Base-by-base conservation (phyloP, 2,113 vertebrate genomes). In the Pseudorasbora parva region DNA sequence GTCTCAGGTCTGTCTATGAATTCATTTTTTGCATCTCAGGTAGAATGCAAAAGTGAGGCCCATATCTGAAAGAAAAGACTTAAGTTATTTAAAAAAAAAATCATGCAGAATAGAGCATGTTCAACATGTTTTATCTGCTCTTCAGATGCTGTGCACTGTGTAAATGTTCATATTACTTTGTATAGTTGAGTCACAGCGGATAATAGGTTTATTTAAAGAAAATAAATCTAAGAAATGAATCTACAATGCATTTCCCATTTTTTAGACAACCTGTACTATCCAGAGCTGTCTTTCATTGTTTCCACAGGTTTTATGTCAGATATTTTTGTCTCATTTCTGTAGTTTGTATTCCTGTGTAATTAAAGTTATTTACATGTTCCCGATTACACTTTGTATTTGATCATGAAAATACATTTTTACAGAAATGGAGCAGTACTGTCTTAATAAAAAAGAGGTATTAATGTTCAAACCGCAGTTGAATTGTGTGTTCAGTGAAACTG, bases 311-410 rank as follows among this genome's bases (percentile, higher is more conserved):
- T 88, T 85, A 88, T 89, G 90, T 93, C 91, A 37, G 86, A 91
- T 90, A 86, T 89, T 91, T n/a, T 91, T 92, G 86, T 94, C 84
- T 89, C 66, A 86, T 76, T 75, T 87, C 78, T 88, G 85, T 89
- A 85, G 76, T 88, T 89, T 89, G 85, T 90, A 89, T 91, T 92
- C 91, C 90, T 90, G 92, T 93, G 91, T 93, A 91, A 93, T 90
- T 89, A 89, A 84, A 87, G 89, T 87, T 91, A 93, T 93, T 91
- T 90, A 92, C 93, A 93, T 92, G 89, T 91, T 92, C 88, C 91
- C 93, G 93, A 94, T 86, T 91, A 93, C 93, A 92, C 93, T 95
- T 95, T 95, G 94, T 95, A 95, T 95, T 93, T 93, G 94, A 93
- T 93, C 90, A 90, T 91, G 88, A 91, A 89, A 87, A 86, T 69